Conservation (phyloP, 2,888 invertebrate genomes). For the Galerucella calmariensis region DNA sequence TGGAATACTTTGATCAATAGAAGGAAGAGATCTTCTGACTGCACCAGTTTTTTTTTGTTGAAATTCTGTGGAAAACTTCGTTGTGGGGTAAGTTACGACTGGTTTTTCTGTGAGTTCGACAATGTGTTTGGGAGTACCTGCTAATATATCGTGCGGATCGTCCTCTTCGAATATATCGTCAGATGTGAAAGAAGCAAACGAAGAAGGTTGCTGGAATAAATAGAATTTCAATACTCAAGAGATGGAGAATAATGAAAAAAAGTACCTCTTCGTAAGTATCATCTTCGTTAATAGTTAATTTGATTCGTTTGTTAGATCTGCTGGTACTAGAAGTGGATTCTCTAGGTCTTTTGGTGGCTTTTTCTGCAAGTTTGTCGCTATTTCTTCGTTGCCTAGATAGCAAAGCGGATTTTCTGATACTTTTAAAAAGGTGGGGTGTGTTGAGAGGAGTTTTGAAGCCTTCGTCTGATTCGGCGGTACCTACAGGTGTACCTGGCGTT, state of each 20-base stretch:
- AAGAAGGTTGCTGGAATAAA: conserved; percentile 6
- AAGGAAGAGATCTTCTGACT: conserved; percentile 12
- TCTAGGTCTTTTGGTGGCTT: conserved; percentile 39
- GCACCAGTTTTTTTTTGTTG: conserved; percentile 9
- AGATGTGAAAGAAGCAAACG: conserved; percentile 18
- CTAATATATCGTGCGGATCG: conserved; percentile 6
- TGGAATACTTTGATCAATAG: not conserved
- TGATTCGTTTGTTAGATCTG: conserved; percentile 36
- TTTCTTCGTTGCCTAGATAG: conserved; percentile 39
- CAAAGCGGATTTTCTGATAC: conserved; percentile 45
- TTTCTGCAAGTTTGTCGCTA: not conserved
- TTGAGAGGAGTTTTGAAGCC: conserved; percentile 50
- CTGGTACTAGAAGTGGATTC: conserved; percentile 37
- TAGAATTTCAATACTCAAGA: not conserved
- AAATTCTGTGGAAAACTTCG: conserved; percentile 21
- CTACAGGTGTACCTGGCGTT: conserved; percentile 43
- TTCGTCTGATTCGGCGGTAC: conserved; percentile 29
- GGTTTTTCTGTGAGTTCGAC: conserved; percentile 34
- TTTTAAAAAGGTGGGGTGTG: conserved; percentile 49
- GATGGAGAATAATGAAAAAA: not conserved
- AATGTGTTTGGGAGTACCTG: conserved; percentile 28
- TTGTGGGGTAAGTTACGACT: conserved; percentile 28
- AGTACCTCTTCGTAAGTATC: conserved; percentile 25
- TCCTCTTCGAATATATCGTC: conserved; percentile 25
- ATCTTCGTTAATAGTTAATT: conserved; percentile 18